A percentile compares a stretch with the other conserved stretches of the same genome.
These are phyloP conservation scores for Amphiura filiformis DNA, from an alignment of 35 echinoderm and acorn worm genomes.

Conservation along the genomic window DNA sequence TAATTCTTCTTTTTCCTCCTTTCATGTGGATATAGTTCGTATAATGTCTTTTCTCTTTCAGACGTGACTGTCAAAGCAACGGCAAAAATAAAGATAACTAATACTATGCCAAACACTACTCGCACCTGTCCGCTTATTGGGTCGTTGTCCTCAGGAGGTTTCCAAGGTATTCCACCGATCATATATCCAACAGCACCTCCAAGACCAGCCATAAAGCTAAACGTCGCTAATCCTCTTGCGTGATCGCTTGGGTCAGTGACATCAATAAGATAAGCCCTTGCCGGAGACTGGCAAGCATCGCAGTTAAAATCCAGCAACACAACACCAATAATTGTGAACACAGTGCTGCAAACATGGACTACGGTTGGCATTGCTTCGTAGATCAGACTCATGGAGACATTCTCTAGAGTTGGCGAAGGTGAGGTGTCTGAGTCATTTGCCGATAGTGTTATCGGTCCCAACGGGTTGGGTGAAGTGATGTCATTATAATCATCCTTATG, in stretches of 20 bases:
- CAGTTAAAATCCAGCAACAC: slow-evolving; percentile 90
- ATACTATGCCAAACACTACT: slow-evolving; percentile 75
- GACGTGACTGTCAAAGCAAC: slow-evolving; percentile 76
- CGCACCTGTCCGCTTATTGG: slow-evolving; percentile 68
- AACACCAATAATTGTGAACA: slow-evolving; percentile 81
- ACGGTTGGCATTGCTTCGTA: neutral
- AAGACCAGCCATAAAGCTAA: slow-evolving; percentile 97
- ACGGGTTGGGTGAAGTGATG: neutral
- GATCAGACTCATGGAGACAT: slow-evolving; percentile 4
- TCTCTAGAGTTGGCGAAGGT: neutral
- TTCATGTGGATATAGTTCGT: slow-evolving; percentile 68
- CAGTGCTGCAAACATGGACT: slow-evolving; percentile 64
- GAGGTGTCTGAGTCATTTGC: neutral
- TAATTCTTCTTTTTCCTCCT: slow-evolving; percentile 22
- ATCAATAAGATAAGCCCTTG: slow-evolving; percentile 89
- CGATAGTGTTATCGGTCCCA: neutral
- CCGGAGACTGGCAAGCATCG: slow-evolving; percentile 90
- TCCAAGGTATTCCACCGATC: slow-evolving; percentile 92
- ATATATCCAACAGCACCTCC: slow-evolving; percentile 87
- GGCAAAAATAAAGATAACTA: slow-evolving; percentile 77
- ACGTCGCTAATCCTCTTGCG: slow-evolving; percentile 76
- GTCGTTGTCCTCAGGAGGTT: slow-evolving; percentile 34
- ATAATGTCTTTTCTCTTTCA: slow-evolving; percentile 74
- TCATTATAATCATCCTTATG: neutral
- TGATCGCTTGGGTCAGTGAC: slow-evolving; percentile 83